Evolutionary conservation across 2,888 invertebrate species (phyloP), one percentile per base, ranked within the genome.

Genomic region (Falcaria lacertinaria): DNA sequence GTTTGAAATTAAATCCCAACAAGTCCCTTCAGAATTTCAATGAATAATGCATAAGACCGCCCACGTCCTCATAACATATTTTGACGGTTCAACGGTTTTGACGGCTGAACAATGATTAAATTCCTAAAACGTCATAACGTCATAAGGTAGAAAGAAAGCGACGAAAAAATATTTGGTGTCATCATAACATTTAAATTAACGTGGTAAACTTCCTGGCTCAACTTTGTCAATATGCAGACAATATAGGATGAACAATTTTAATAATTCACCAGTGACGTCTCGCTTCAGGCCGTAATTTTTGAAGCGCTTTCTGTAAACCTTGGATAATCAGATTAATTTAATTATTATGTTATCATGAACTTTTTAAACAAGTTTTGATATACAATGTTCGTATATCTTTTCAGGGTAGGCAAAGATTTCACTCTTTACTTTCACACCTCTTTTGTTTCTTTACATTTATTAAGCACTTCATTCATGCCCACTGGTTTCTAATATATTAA

Each of bases 181-280:
- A 68, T 57, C 59, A 60, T 57, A 66, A 60, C 64, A 73, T 80
- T 76, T 63, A 77, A 80, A 81, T 80, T 74, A 71, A 76, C 66
- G 74, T 61, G 57, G 63, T 62, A 73, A 76, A 73, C 65, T 75
- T 73, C 52, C 52, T 50, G 51, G 48, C 43, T 54, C 48, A 84
- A 82, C 80, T 83, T 84, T 80, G 64, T 63, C 79, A 84, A 84
- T 83, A 82, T 80, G 64, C 64, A 36, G 55, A 73, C 71, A 71
- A 73, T 76, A 75, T 74, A 66, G 37, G 63, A 53, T 60, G 70
- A 82, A 80, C 77, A 82, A 83, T 83, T 80, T 80, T 79, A 80
- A 82, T 80, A 80, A 76, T 80, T 73, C 68, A 55, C 54, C 63
- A 71, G 64, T 69, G 72, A 71, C 64, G 66, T 56, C 59, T 25